Percentiles rank a stretch among this genome's conserved stretches.
Evolutionary conservation across 1,140 invertebrate species (phyloP).

Genomic region (Delia radicum): DNA sequence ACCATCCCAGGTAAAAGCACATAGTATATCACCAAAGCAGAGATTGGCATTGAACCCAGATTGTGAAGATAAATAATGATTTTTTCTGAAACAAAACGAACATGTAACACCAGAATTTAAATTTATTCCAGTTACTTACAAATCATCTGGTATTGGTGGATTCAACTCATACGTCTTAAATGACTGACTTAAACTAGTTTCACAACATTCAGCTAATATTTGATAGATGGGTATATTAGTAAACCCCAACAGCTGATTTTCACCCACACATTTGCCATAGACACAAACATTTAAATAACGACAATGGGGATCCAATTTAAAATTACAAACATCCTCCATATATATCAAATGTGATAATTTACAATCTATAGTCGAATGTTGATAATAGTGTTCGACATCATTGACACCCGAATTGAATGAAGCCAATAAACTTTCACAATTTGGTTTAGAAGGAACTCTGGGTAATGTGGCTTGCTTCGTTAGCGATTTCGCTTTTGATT

Average conservation of each 20-base stretch:
- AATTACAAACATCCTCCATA: slow-evolving; percentile 71
- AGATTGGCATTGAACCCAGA: slow-evolving; percentile 87
- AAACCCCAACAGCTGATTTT: slow-evolving; percentile 72
- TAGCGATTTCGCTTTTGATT: background rate
- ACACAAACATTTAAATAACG: slow-evolving; percentile 83
- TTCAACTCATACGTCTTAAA: slow-evolving; percentile 73
- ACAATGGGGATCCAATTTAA: slow-evolving; percentile 67
- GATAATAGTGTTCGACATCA: slow-evolving; percentile 47
- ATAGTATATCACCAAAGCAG: slow-evolving; percentile 85
- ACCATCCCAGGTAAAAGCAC: slow-evolving; percentile 76
- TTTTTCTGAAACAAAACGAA: slow-evolving; percentile 58
- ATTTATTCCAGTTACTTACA: slow-evolving; percentile 52
- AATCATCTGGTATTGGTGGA: slow-evolving; percentile 63
- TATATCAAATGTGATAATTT: slow-evolving; percentile 66
- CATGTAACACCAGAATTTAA: background rate
- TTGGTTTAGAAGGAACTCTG: slow-evolving; percentile 27
- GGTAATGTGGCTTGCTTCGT: slow-evolving; percentile 8
- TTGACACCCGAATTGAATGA: background rate
- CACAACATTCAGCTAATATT: slow-evolving; percentile 75
- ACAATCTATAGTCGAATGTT: slow-evolving; percentile 53
- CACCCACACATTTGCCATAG: slow-evolving; percentile 64
- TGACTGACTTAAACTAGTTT: slow-evolving; percentile 77
- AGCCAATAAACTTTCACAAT: background rate
- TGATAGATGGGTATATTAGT: slow-evolving; percentile 77
- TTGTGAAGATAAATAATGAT: slow-evolving; percentile 66